Conservation (phyloP, 2,113 vertebrate genomes). For the Tragulus kanchil region DNA sequence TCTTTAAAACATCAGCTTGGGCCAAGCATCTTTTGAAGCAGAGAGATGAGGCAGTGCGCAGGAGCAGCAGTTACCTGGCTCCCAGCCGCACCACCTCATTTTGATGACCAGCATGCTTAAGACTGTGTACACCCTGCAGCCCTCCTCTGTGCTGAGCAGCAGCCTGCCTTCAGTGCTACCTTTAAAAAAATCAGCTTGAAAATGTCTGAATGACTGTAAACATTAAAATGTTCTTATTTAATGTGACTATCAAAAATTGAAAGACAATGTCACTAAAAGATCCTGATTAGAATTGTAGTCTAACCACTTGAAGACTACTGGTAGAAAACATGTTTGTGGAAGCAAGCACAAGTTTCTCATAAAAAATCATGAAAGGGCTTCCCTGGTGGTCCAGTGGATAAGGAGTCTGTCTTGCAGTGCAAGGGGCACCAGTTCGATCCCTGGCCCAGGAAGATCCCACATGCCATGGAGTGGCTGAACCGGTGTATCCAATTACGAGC, state of each 20-base stretch:
- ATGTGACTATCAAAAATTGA: not conserved
- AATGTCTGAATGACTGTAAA: not conserved
- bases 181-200: not conserved
- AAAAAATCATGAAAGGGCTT: conserved; percentile 11
- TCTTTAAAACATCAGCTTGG: not conserved
- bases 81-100: not conserved
- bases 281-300: not conserved
- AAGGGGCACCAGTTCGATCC: too few species aligned
- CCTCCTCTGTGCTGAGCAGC: not conserved
- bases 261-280: not conserved
- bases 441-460: too few species aligned
- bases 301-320: not conserved
- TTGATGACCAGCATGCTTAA: conserved; percentile 64
- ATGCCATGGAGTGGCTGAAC: too few species aligned
- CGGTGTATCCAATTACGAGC: too few species aligned
- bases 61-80: not conserved
- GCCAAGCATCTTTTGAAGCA: too few species aligned
- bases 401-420: too few species aligned
- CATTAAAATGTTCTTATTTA: not conserved
- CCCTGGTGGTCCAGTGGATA: too few species aligned
- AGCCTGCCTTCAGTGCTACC: not conserved
- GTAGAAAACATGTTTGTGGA: not conserved
- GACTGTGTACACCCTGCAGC: not conserved
- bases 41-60: not conserved
- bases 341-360: not conserved